phyloP scores from a whole-genome alignment of 2,888 invertebrate genomes.

The Taphrorychus bicolor region DNA sequence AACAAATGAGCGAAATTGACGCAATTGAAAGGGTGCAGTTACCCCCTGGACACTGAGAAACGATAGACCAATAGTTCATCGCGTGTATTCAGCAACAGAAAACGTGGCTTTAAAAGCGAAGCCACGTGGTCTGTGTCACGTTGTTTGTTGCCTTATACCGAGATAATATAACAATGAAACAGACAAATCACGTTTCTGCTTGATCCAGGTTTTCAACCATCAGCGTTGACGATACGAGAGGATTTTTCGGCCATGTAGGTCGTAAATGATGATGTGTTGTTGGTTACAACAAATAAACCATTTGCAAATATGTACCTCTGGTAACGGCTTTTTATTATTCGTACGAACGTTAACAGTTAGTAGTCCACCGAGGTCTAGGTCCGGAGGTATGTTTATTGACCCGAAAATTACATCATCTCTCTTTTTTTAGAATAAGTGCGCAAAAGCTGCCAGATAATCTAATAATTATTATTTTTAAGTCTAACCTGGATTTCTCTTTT shows the following conservation, averaged over 20 bases:
- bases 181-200: constrained; percentile 9
- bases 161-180: constrained; percentile 26
- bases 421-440: constrained; percentile 25
- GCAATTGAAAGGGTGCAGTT: no score
- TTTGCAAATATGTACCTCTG: constrained; percentile 5
- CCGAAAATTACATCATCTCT: constrained; percentile 35
- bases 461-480: not conserved
- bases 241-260: no score
- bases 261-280: not conserved
- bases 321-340: constrained; percentile 31
- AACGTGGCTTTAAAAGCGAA: constrained; percentile 27
- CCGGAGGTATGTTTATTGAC: constrained; percentile 35
- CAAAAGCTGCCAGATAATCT: not conserved
- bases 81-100: not conserved
- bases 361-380: constrained; percentile 23
- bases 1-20: no score
- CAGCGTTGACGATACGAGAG: no score
- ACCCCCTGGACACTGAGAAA: not conserved
- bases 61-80: not conserved
- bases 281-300: not conserved
- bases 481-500: constrained; percentile 41
- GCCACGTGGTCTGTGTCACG: constrained; percentile 46
- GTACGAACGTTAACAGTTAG: constrained; percentile 16
- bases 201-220: no score
- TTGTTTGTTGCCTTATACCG: constrained; percentile 39